A percentile compares a stretch with the other conserved stretches of the same genome.
Conservation (phyloP, 2,113 vertebrate genomes). For the Callipepla squamata region DNA sequence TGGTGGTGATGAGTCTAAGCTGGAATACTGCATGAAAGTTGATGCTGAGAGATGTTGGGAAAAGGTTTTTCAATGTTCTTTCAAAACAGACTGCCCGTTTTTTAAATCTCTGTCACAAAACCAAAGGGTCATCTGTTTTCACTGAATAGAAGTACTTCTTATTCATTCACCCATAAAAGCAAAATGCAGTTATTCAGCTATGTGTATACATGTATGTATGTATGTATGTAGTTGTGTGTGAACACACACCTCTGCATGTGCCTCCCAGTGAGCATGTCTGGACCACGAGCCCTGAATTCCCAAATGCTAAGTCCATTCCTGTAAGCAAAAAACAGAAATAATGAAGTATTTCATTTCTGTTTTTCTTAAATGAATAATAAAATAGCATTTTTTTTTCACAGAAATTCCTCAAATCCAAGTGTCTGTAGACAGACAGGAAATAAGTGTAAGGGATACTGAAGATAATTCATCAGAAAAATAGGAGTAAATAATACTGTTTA, state of each 20-base stretch:
- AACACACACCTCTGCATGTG: accelerated
- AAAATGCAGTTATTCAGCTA: neutral
- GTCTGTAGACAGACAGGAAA: neutral
- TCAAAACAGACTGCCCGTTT: neutral
- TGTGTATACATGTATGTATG: too few species aligned
- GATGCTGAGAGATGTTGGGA: neutral
- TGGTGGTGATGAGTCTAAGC: neutral
- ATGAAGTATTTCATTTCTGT: neutral
- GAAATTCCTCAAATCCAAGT: neutral
- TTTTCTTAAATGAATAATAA: neutral
- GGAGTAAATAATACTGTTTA: neutral
- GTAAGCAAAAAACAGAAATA: neutral
- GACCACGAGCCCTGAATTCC: neutral
- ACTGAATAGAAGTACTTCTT: neutral
- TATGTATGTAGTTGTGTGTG: neutral
- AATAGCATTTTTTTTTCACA: neutral
- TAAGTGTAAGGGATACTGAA: neutral
- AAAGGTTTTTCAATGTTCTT: neutral
- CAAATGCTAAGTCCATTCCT: neutral
- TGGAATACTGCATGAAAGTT: neutral
- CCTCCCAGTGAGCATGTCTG: accelerated
- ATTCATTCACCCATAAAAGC: accelerated
- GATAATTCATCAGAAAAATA: neutral
- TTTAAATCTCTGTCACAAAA: neutral
- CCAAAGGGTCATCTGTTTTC: neutral